Conservation (phyloP, 1,140 invertebrate genomes). For the Apis cerana region DNA sequence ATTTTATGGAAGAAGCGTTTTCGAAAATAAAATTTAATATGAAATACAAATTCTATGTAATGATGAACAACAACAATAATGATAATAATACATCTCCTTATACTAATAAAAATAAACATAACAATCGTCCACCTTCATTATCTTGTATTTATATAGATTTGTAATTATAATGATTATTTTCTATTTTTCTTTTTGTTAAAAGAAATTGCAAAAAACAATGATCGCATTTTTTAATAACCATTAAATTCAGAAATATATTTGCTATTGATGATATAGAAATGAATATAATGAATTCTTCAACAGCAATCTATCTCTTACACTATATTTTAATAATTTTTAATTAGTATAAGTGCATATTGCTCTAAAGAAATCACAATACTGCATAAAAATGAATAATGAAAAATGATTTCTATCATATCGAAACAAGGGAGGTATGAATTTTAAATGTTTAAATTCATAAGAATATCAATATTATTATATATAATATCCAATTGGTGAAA, state of each 20-base stretch:
- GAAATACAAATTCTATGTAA: not conserved
- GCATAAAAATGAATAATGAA: not conserved
- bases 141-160: not conserved
- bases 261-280: slow-evolving; percentile 6
- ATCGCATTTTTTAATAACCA: not conserved
- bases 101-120: slow-evolving; percentile 14
- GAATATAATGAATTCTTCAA: not conserved
- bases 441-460: not conserved
- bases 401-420: not conserved
- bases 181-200: not conserved
- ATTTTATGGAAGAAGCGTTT: not conserved
- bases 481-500: not conserved
- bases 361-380: not conserved
- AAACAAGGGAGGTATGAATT: not conserved
- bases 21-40: not conserved
- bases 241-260: not conserved
- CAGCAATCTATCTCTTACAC: not conserved
- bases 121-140: not conserved
- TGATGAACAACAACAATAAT: not conserved
- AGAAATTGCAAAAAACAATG: slow-evolving; percentile 8
- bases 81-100: slow-evolving; percentile 22
- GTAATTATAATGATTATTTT: not conserved
- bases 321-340: not conserved
- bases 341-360: not conserved
- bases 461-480: not conserved